Evolutionary conservation across 2,888 invertebrate species (phyloP).

Genomic region (Luperina testacea): DNA sequence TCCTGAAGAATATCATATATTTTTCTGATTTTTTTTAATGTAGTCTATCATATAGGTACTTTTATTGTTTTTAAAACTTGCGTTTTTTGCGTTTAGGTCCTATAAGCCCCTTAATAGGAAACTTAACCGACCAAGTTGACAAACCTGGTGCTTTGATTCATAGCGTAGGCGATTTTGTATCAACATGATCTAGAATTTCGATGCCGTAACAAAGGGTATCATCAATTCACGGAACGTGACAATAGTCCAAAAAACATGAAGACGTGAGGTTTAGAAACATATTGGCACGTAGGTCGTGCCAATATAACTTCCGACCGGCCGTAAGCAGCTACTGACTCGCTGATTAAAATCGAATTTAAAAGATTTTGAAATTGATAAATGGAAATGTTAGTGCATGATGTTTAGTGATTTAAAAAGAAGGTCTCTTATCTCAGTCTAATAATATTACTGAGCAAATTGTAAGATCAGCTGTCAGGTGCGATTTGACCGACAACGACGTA

Average conservation of each 20-base stretch:
- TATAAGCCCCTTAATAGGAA: conserved; percentile 54
- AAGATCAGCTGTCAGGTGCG: conserved; percentile 60
- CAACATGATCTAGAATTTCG: conserved; percentile 71
- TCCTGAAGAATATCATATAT: no score
- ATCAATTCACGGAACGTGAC: conserved; percentile 82
- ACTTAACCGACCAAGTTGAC: conserved; percentile 37
- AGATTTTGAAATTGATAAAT: conserved; percentile 15
- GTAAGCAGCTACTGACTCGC: conserved; percentile 33
- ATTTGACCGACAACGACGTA: conserved; percentile 53
- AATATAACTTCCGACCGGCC: conserved; percentile 50
- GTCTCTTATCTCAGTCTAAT: neutral
- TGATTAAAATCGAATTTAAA: conserved; percentile 30
- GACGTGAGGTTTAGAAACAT: conserved; percentile 77
- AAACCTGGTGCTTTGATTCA: conserved; percentile 32
- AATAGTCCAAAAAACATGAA: conserved; percentile 74
- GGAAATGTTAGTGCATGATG: neutral
- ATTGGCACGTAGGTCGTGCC: conserved; percentile 68
- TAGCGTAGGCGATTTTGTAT: conserved; percentile 49
- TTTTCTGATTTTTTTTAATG: no score
- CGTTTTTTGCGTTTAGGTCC: no score
- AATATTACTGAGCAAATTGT: conserved; percentile 43
- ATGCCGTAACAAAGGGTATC: conserved; percentile 68
- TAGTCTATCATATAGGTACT: no score
- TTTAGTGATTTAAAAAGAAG: neutral
- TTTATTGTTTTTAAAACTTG: no score